Evolutionary conservation across 2,113 vertebrate genomes (phyloP).

Genomic region (Stegastes partitus): DNA sequence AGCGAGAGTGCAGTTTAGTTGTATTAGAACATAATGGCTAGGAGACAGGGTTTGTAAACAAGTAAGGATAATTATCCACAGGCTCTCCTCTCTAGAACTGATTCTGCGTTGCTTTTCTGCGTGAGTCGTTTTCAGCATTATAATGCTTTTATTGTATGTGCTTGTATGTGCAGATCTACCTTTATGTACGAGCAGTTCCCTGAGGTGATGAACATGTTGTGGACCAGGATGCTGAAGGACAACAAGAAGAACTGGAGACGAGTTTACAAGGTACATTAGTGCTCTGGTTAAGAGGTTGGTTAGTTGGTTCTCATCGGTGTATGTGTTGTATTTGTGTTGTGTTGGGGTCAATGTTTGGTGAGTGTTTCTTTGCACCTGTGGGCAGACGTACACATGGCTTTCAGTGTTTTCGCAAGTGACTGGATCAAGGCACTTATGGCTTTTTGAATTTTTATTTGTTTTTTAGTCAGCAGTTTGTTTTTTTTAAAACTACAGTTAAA

Average conservation of each 20-base stretch:
- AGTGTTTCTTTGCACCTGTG: neutral
- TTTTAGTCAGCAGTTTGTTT: too few relatives aligned
- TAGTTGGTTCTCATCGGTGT: neutral
- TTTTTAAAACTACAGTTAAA: too few relatives aligned
- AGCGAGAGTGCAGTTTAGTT: too few relatives aligned
- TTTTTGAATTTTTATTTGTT: too few relatives aligned
- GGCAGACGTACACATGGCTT: neutral
- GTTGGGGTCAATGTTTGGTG: neutral
- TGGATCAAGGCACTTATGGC: too few relatives aligned
- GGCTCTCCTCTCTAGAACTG: too few relatives aligned
- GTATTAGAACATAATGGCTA: too few relatives aligned
- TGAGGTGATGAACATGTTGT: slow-evolving; percentile 99
- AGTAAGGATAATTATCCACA: too few relatives aligned
- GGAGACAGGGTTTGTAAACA: too few relatives aligned
- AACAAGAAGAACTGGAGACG: slow-evolving; percentile 99
- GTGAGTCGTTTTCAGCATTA: neutral
- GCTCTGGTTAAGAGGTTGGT: neutral
- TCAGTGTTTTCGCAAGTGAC: neutral
- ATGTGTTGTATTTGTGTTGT: neutral
- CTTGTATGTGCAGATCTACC: slow-evolving; percentile 87
- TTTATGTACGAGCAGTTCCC: slow-evolving; percentile 99
- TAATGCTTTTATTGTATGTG: neutral
- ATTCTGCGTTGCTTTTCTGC: neutral
- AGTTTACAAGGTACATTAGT: slow-evolving; percentile 94
- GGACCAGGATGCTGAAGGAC: slow-evolving; percentile 98